Conservation (phyloP, 1,140 invertebrate genomes). For the Mylabris phalerata region DNA sequence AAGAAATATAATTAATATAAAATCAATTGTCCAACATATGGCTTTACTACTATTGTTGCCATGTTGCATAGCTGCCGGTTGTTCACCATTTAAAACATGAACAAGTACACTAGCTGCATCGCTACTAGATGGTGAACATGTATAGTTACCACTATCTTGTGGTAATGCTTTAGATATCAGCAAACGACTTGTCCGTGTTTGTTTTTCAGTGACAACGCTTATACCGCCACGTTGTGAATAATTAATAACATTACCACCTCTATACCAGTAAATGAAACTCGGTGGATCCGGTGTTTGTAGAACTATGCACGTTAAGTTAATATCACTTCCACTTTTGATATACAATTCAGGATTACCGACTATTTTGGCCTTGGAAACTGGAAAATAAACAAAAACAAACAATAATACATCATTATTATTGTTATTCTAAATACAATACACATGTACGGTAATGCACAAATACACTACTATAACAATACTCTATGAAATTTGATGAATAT, state of each 20-base stretch:
- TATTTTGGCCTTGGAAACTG: conserved; percentile 86
- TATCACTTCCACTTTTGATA: conserved; percentile 82
- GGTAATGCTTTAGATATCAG: conserved; percentile 72
- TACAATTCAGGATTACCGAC: conserved; percentile 75
- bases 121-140: conserved; percentile 55
- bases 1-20: conserved; percentile 21
- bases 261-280: conserved; percentile 87
- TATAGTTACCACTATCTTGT: conserved; percentile 80
- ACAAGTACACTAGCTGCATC: conserved; percentile 59
- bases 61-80: conserved; percentile 69
- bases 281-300: conserved; percentile 81
- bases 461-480: background rate
- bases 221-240: conserved; percentile 79
- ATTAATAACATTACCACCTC: conserved; percentile 78
- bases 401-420: background rate
- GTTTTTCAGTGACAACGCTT: conserved; percentile 78
- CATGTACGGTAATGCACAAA: background rate
- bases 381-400: conserved; percentile 39
- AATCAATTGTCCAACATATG: conserved; percentile 28
- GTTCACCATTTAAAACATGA: conserved; percentile 61
- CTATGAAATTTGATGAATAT: background rate
- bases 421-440: background rate
- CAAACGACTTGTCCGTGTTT: conserved; percentile 73
- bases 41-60: conserved; percentile 42
- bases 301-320: conserved; percentile 83